Conservation (phyloP, 2,113 vertebrate genomes). For the Microcebus ravelobensis region DNA sequence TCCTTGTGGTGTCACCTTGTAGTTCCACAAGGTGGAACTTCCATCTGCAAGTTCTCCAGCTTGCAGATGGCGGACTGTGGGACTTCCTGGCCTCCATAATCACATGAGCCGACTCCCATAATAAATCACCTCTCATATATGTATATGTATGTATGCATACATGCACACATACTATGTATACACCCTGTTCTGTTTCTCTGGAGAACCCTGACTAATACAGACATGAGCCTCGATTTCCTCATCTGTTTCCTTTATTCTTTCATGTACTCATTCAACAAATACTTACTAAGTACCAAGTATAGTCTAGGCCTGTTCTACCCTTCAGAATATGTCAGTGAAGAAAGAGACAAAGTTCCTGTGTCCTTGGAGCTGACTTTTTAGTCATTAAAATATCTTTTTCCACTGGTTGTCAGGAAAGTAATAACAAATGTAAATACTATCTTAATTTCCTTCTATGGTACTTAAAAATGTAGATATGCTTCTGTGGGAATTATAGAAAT, state of each 20-base stretch:
- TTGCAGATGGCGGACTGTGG: not conserved
- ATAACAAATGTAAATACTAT: not conserved
- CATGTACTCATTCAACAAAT: not conserved
- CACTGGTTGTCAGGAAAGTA: not conserved
- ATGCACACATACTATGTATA: not conserved
- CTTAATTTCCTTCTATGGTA: not conserved
- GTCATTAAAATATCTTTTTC: conserved; percentile 7
- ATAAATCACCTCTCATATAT: not conserved
- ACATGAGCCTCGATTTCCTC: not conserved
- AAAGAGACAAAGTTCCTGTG: not conserved
- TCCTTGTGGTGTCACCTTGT: not conserved
- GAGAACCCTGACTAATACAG: not conserved
- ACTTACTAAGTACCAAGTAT: not conserved
- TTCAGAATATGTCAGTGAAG: not conserved
- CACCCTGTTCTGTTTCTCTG: not conserved
- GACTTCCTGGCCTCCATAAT: not conserved
- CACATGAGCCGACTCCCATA: not conserved
- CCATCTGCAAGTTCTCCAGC: not conserved
- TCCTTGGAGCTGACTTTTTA: not conserved
- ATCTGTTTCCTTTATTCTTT: not conserved
- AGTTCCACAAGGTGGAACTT: too few species aligned
- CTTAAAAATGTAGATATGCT: not conserved
- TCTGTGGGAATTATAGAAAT: not conserved
- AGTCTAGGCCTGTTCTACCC: not conserved
- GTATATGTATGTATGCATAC: too few species aligned